Conservation (phyloP, 2,888 invertebrate genomes). For the Teleiodes luculella region DNA sequence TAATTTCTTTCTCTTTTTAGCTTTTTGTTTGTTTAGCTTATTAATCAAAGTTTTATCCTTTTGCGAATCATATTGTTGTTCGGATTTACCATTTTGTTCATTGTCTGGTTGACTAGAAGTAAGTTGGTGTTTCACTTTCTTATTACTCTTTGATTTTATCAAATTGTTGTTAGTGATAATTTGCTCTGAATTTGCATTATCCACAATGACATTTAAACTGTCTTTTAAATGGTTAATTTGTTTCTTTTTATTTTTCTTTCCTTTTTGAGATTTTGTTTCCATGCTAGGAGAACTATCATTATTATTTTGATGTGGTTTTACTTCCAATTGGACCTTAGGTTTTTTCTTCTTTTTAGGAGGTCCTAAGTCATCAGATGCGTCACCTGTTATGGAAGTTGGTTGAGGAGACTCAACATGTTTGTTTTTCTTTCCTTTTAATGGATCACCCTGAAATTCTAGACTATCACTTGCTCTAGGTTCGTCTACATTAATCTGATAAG, state of each 20-base stretch:
- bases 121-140: not conserved
- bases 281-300: no score
- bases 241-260: slow-evolving; percentile 28
- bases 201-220: not conserved
- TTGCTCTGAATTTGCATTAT: not conserved
- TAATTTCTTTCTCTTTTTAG: slow-evolving; percentile 38
- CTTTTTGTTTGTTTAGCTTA: slow-evolving; percentile 21
- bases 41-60: no score
- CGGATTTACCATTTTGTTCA: slow-evolving; percentile 12
- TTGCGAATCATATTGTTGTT: slow-evolving; percentile 3
- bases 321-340: not conserved
- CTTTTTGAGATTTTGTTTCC: slow-evolving; percentile 11
- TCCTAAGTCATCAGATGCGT: not conserved
- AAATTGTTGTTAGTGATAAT: not conserved
- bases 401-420: no score
- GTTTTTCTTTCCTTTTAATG: no score
- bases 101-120: slow-evolving; percentile 3
- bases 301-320: not conserved
- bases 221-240: slow-evolving; percentile 1
- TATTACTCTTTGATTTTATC: slow-evolving; percentile 1
- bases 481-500: no score
- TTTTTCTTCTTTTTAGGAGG: not conserved
- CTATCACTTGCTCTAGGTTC: not conserved
- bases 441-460: no score
- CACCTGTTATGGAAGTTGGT: not conserved